Evolutionary conservation across 2,113 vertebrate species (phyloP).

Genomic region (Dicentrarchus labrax): DNA sequence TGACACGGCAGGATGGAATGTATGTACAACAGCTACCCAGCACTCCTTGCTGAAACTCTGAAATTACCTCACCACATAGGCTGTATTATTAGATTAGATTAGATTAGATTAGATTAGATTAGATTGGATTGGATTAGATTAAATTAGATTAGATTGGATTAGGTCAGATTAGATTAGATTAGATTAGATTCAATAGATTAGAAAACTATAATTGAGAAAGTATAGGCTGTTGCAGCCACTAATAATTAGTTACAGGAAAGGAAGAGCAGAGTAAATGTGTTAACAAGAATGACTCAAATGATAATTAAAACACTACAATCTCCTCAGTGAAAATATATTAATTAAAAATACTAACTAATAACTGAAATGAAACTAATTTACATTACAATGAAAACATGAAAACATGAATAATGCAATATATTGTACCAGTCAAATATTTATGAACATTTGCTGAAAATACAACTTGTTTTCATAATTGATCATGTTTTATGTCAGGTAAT

Average conservation of each 20-base stretch:
- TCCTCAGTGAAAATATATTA: neutral
- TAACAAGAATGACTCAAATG: slow-evolving; percentile 24
- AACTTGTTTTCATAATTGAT: neutral
- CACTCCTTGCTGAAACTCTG: slow-evolving; percentile 58
- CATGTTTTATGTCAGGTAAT: neutral
- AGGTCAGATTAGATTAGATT: slow-evolving; percentile 54
- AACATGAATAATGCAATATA: slow-evolving; percentile 4
- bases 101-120: slow-evolving; percentile 54
- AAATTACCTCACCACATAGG: slow-evolving; percentile 69
- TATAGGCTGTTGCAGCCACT: slow-evolving; percentile 10
- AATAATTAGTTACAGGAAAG: slow-evolving; percentile 43
- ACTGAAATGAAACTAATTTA: slow-evolving; percentile 9
- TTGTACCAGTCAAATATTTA: neutral
- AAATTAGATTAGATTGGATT: slow-evolving; percentile 53
- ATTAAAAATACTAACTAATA: neutral
- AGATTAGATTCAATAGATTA: slow-evolving; percentile 39
- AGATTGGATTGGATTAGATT: slow-evolving; percentile 54
- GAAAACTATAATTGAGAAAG: slow-evolving; percentile 35
- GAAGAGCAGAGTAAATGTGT: slow-evolving; percentile 38
- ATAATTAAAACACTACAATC: slow-evolving; percentile 8
- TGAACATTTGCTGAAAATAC: neutral
- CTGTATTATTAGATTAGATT: slow-evolving; percentile 46
- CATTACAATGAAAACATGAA: slow-evolving; percentile 28
- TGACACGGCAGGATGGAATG: slow-evolving; percentile 99
- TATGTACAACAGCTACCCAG: slow-evolving; percentile 85